phyloP scores from a whole-genome alignment of 2,113 vertebrate genomes.

The Pseudopodoces humilis region DNA sequence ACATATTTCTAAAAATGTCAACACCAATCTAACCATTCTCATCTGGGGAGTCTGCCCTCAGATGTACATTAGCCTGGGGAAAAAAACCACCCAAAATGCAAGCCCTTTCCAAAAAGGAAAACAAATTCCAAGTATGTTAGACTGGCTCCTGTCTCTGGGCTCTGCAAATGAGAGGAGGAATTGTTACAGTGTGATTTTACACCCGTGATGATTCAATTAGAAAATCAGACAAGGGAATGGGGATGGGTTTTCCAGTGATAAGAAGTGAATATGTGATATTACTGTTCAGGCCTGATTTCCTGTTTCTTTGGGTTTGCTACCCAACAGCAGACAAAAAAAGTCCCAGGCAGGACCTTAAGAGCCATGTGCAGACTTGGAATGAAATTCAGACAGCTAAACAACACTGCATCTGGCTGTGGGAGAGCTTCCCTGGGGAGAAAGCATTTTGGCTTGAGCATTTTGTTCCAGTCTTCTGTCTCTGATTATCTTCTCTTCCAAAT shows the following conservation, averaged over 20 bases:
- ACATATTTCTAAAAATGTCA: constrained; percentile 62
- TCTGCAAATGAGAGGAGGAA: not conserved
- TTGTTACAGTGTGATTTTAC: not conserved
- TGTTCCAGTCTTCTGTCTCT: not conserved
- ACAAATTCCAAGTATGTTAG: constrained; percentile 27
- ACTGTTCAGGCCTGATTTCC: not conserved
- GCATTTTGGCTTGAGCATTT: constrained; percentile 3
- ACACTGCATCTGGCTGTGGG: not conserved
- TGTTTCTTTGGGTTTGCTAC: not conserved
- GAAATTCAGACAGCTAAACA: constrained; percentile 24
- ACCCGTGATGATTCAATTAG: not conserved
- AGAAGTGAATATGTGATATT: not conserved
- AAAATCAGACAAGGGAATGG: not conserved
- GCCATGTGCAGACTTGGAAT: constrained; percentile 5
- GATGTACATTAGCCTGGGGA: not conserved
- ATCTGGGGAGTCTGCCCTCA: constrained; percentile 36
- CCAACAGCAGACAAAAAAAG: not conserved
- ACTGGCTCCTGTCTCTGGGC: not conserved
- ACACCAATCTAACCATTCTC: constrained; percentile 5
- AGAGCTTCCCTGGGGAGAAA: constrained; percentile 16
- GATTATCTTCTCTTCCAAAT: constrained; percentile 21
- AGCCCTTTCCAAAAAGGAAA: constrained; percentile 55
- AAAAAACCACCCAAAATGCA: not conserved
- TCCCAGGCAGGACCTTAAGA: not conserved
- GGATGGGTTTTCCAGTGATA: not conserved